Evolutionary conservation across 2,888 invertebrate genomes (phyloP).

Genomic region (Hirtodrosophila trivittata): DNA sequence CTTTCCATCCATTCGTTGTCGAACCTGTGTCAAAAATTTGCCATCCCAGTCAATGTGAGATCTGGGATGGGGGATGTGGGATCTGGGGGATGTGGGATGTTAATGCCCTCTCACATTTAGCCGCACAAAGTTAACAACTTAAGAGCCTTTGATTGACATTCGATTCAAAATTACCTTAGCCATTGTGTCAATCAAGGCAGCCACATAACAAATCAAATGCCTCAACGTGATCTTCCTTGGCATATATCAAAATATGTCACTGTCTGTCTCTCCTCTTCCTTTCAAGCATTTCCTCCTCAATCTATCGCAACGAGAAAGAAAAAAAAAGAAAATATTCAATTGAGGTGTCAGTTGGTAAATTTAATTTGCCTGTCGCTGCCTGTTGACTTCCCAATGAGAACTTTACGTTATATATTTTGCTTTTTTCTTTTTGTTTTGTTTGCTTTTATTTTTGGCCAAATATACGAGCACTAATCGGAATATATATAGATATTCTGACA

Average conservation of each 20-base stretch:
- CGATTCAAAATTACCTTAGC: constrained; percentile 78
- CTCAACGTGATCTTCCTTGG: constrained; percentile 51
- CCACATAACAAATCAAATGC: constrained; percentile 65
- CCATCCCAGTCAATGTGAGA: constrained; percentile 28
- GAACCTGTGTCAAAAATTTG: constrained; percentile 62
- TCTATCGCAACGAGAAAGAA: not conserved
- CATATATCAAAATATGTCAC: constrained; percentile 59
- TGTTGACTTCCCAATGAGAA: constrained; percentile 32
- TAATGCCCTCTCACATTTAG: constrained; percentile 10
- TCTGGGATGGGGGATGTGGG: constrained; percentile 16
- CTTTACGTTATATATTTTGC: constrained; percentile 5
- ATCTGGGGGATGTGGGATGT: constrained; percentile 22
- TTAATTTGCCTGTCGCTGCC: constrained; percentile 59
- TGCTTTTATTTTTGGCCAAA: constrained; percentile 11
- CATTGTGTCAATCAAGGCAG: constrained; percentile 74
- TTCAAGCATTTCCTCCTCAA: not conserved
- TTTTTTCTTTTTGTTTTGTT: constrained; percentile 5
- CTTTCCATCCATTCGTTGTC: constrained; percentile 9
- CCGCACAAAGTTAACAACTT: constrained; percentile 54
- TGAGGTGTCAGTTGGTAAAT: constrained; percentile 72
- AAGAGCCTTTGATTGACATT: constrained; percentile 75
- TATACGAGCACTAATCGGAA: not conserved
- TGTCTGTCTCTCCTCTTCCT: constrained; percentile 24
- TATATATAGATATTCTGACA: constrained; percentile 50
- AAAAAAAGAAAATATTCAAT: constrained; percentile 55